Evolutionary conservation across 2,888 invertebrate species (phyloP), one percentile per base, ranked within the genome.

Genomic region (Physocephala rufipes): DNA sequence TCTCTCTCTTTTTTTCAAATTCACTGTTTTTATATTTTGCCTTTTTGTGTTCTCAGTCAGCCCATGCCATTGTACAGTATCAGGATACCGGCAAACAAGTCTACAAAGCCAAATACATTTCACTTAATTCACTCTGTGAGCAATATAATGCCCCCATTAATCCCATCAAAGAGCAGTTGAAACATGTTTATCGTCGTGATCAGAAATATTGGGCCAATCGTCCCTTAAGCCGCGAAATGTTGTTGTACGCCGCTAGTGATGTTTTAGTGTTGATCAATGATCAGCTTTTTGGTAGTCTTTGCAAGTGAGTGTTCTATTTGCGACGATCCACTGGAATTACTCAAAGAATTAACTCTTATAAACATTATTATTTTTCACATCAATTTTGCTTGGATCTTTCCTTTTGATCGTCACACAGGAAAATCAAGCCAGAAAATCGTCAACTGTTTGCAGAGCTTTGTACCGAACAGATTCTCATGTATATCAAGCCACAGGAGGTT

Each of bases 91-190:
- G 92, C 74, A 93, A 95, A 79, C 96, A 97, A 47, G 95, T 97
- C 66, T 95, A 96, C 84, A 97, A 97, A 88, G 95, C 96, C 67
- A 96, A 97, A 87, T 95, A 95, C 84, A 91, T 96, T 63, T 95
- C 95, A 78, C 88, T 97, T 71, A 95, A 96, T 87, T 94, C 96
- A 68, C 88, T 98, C 69, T 97, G 97, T 86, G 94, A 96, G 86
- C 89, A 92, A 75, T 95, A 96, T 84, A 93, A 93, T 81, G 95
- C 95, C 63, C 93, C 95, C 0, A 89, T 91, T 81, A 97, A 96
- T 87, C 95, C 95, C 1, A 91, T 96, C 87, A 97, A 96, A 84
- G 96, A 96, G 83, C 95, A 95, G 82, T 85, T 95, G 71, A 95
- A 95, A 86, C 93, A 92, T 86, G 91, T 95, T 53, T 95, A 95